Percentiles rank a stretch among this genome's conserved stretches.
These are phyloP conservation scores for Ophonus ardosiacus DNA, from an alignment of 2,888 invertebrate species.

Conservation along the genomic window DNA sequence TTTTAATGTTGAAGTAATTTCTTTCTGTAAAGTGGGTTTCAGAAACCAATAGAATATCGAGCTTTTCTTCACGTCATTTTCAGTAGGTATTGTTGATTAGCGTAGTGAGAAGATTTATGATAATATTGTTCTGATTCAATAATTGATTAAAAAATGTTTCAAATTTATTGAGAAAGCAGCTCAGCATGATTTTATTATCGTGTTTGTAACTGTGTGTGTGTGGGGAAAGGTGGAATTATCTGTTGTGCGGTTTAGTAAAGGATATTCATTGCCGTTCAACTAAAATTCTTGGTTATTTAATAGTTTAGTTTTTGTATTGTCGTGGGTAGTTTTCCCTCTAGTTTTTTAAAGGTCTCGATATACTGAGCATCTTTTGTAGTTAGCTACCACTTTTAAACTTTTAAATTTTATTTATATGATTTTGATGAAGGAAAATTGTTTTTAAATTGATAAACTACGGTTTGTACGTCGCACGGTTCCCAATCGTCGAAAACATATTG, in stretches of 20 bases:
- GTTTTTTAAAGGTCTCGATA: background rate
- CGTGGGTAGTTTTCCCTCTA: background rate
- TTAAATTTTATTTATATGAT: background rate
- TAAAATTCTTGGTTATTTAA: background rate
- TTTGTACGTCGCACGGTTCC: too few relatives aligned
- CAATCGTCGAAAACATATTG: too few relatives aligned
- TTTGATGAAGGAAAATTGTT: background rate
- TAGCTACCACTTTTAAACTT: background rate
- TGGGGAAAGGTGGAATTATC: background rate
- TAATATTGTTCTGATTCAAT: too few relatives aligned
- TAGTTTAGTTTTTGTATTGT: background rate
- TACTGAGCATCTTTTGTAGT: background rate
- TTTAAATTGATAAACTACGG: too few relatives aligned
- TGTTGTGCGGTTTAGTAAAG: background rate
- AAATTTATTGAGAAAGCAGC: background rate
- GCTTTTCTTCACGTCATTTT: background rate
- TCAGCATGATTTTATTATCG: background rate
- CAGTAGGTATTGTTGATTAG: background rate
- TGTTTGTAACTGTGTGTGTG: background rate
- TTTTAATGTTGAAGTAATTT: conserved; percentile 15
- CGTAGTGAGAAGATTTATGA: too few relatives aligned
- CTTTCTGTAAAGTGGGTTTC: conserved; percentile 26
- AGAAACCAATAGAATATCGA: background rate
- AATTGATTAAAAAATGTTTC: background rate
- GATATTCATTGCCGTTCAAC: background rate